Conservation (phyloP, 2,797 vertebrate genomes). For the Naso thynnoides region DNA sequence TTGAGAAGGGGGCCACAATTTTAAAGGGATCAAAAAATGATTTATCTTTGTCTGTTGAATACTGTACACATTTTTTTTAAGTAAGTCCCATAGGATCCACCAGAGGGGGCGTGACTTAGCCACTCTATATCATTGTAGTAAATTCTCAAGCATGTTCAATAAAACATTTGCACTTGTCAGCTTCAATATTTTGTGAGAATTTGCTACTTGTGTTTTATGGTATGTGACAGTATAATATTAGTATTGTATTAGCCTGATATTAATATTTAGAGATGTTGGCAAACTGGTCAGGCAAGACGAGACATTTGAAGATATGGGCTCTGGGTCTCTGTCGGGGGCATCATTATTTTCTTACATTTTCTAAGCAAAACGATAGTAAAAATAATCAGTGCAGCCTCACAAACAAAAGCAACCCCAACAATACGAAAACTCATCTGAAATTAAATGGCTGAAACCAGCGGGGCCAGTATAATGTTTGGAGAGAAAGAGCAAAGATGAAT, state of each 20-base stretch:
- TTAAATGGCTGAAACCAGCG: not conserved
- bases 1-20: no score
- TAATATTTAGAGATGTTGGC: not conserved
- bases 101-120: no score
- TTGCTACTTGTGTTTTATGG: not conserved
- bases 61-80: no score
- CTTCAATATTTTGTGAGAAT: no score
- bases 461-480: constrained; percentile 7
- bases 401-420: not conserved
- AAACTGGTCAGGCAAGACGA: not conserved
- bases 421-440: no score
- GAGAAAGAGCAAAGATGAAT: constrained; percentile 9
- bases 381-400: not conserved
- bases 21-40: no score
- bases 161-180: no score
- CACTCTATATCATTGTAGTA: no score
- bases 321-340: not conserved
- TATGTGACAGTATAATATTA: no score
- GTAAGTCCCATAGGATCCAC: no score
- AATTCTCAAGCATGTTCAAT: no score
- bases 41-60: no score
- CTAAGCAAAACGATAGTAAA: not conserved
- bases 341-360: not conserved
- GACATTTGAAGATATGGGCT: not conserved
- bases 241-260: not conserved